Conservation (phyloP, 2,888 invertebrate species). For the Heliconius cydno region DNA sequence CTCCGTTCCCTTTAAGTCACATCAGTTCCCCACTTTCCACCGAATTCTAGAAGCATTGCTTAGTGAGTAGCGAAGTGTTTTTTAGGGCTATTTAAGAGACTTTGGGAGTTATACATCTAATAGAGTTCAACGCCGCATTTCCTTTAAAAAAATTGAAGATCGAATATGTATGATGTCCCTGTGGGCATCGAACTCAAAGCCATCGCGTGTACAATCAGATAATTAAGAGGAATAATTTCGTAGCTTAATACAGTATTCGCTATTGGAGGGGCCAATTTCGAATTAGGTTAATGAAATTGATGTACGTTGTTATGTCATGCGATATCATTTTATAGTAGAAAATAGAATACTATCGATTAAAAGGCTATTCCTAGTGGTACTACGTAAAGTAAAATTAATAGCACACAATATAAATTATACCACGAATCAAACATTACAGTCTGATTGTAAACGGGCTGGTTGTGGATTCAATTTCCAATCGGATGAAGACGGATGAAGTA, state of each 20-base stretch:
- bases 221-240: background rate
- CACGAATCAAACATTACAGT: too few relatives aligned
- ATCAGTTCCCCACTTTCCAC: too few relatives aligned
- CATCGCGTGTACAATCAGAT: background rate
- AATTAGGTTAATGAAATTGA: constrained; percentile 42
- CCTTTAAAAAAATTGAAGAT: background rate
- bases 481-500: background rate
- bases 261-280: constrained; percentile 28
- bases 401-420: background rate
- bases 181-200: background rate
- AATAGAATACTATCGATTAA: background rate
- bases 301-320: constrained; percentile 36
- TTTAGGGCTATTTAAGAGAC: too few relatives aligned
- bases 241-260: background rate
- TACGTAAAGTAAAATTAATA: background rate
- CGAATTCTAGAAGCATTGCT: too few relatives aligned
- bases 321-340: constrained; percentile 22
- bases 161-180: background rate
- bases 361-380: background rate
- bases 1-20: too few relatives aligned
- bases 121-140: background rate
- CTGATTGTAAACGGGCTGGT: background rate
- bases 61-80: background rate
- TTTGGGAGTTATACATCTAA: background rate
- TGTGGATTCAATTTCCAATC: background rate